These are phyloP conservation scores for Discoglossus pictus DNA, from an alignment of 2,797 vertebrate species.

Conservation along the genomic window DNA sequence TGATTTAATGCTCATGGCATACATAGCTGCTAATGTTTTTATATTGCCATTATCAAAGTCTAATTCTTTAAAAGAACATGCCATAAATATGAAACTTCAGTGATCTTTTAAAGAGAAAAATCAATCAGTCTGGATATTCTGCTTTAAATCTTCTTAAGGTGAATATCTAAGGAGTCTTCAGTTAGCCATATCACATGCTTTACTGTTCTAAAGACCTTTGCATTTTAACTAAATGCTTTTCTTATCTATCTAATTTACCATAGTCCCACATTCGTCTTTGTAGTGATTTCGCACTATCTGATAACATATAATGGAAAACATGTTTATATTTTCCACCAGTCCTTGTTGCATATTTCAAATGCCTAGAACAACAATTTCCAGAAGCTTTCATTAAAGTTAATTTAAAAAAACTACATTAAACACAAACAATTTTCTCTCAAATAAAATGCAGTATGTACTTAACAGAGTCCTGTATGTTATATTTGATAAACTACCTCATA, in stretches of 20 bases:
- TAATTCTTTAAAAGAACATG: too few species aligned
- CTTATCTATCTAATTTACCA: slow-evolving; percentile 82
- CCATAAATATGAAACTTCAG: too few species aligned
- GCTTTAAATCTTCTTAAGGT: slow-evolving; percentile 52
- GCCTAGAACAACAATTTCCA: slow-evolving; percentile 85
- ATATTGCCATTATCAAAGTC: too few species aligned
- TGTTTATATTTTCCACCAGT: slow-evolving; percentile 74
- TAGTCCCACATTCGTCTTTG: slow-evolving; percentile 79
- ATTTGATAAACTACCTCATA: slow-evolving; percentile 85
- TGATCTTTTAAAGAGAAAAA: too few species aligned
- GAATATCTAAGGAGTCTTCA: slow-evolving; percentile 68
- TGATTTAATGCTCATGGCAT: too few species aligned
- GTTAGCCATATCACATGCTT: slow-evolving; percentile 69
- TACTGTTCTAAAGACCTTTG: slow-evolving; percentile 74
- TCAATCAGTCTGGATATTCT: too few species aligned
- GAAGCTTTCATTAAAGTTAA: slow-evolving; percentile 84
- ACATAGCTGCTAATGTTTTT: too few species aligned
- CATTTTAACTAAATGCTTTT: slow-evolving; percentile 79
- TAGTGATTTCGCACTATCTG: slow-evolving; percentile 83
- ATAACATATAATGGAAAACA: slow-evolving; percentile 84
- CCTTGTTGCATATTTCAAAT: slow-evolving; percentile 81
- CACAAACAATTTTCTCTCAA: slow-evolving; percentile 83
- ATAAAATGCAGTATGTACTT: slow-evolving; percentile 83
- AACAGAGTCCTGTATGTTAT: slow-evolving; percentile 82
- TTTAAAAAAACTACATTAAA: slow-evolving; percentile 82